phyloP scores from a whole-genome alignment of 2,888 invertebrate species.

The Drosophila neonasuta region DNA sequence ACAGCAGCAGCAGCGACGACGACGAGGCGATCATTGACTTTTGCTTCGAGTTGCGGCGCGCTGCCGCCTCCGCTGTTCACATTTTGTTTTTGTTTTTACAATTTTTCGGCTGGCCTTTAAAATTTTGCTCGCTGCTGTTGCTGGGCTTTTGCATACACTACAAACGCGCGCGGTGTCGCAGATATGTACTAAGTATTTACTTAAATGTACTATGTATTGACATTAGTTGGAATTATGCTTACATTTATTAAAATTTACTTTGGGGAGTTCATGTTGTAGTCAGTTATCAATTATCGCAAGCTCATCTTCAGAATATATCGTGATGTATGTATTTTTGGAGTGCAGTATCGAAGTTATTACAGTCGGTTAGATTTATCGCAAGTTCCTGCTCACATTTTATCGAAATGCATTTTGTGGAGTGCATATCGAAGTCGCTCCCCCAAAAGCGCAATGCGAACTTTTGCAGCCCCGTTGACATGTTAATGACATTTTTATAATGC shows the following conservation, averaged over 20 bases:
- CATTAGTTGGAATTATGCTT: slow-evolving; percentile 13
- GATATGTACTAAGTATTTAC: slow-evolving; percentile 3
- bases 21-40: slow-evolving; percentile 70
- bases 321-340: slow-evolving; percentile 14
- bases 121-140: slow-evolving; percentile 38
- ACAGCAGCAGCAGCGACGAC: slow-evolving; percentile 47
- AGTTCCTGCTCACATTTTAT: slow-evolving; percentile 32
- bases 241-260: slow-evolving; percentile 23
- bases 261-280: background rate
- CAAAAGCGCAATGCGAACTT: slow-evolving; percentile 55
- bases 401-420: slow-evolving; percentile 1
- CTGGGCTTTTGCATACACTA: slow-evolving; percentile 40
- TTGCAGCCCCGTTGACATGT: slow-evolving; percentile 70
- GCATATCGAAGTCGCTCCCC: slow-evolving; percentile 28
- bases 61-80: slow-evolving; percentile 42
- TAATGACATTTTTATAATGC: slow-evolving; percentile 76
- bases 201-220: background rate
- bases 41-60: slow-evolving; percentile 41
- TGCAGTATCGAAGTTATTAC: background rate
- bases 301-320: slow-evolving; percentile 26
- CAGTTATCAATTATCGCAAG: slow-evolving; percentile 16
- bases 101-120: slow-evolving; percentile 48
- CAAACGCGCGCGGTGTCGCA: slow-evolving; percentile 17
- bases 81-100: slow-evolving; percentile 30
- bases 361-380: slow-evolving; percentile 5